Evolutionary conservation across 2,888 invertebrate genomes (phyloP).

Genomic region (Arrhopalites spinosus): DNA sequence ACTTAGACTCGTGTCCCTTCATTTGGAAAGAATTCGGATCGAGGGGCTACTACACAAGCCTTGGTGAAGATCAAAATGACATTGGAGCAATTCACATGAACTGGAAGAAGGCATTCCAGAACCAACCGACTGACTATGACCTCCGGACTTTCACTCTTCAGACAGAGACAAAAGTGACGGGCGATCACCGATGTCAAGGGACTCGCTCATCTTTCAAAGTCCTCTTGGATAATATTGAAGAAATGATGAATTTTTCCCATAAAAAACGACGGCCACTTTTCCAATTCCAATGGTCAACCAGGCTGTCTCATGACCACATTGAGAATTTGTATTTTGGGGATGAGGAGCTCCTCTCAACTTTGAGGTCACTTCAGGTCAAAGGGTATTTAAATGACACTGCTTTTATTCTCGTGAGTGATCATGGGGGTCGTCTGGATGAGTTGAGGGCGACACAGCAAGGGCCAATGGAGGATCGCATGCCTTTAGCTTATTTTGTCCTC

Average conservation of each 20-base stretch:
- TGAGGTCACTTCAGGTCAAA: conserved; percentile 56
- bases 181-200: not conserved
- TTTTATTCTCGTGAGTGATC: conserved; percentile 59
- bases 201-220: conserved; percentile 17
- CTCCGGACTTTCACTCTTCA: conserved; percentile 57
- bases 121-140: conserved; percentile 60
- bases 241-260: conserved; percentile 58
- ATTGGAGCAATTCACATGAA: conserved; percentile 27
- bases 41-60: conserved; percentile 41
- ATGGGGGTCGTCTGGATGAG: conserved; percentile 60
- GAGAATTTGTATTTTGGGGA: conserved; percentile 59
- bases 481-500: conserved; percentile 16
- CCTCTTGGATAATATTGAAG: conserved; percentile 58
- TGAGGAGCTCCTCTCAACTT: conserved; percentile 57
- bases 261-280: conserved; percentile 47
- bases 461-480: conserved; percentile 49
- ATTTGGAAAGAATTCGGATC: conserved; percentile 45
- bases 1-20: conserved; percentile 42
- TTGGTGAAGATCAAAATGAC: conserved; percentile 40
- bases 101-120: conserved; percentile 57
- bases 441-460: conserved; percentile 59
- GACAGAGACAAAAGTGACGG: not conserved
- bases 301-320: conserved; percentile 59
- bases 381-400: conserved; percentile 56
- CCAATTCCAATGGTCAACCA: conserved; percentile 58